A percentile compares a stretch with the other conserved stretches of the same genome.
These are phyloP conservation scores for Macrotis lagotis DNA, from an alignment of 2,113 vertebrate genomes.

Conservation along the genomic window DNA sequence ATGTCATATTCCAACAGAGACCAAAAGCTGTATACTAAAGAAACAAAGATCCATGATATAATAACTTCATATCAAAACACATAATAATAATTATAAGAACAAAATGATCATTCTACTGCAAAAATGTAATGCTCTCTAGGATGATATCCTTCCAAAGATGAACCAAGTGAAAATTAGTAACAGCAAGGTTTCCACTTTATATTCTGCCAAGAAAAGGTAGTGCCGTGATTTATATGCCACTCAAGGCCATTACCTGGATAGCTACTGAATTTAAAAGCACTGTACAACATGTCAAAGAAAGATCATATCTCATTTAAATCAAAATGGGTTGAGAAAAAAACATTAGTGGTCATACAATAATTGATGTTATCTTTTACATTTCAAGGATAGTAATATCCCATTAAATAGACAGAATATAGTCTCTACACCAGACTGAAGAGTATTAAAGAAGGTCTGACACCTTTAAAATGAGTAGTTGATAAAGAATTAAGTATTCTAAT, in stretches of 20 bases:
- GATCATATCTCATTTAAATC: constrained; percentile 63
- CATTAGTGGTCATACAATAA: constrained; percentile 53
- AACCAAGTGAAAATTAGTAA: constrained; percentile 31
- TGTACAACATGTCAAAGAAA: constrained; percentile 57
- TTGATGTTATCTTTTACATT: constrained; percentile 71
- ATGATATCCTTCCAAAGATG: constrained; percentile 10
- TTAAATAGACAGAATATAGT: constrained; percentile 34
- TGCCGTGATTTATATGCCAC: constrained; percentile 59
- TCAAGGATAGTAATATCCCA: constrained; percentile 65
- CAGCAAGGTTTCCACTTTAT: constrained; percentile 33
- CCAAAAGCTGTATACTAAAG: neutral
- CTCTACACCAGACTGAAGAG: neutral
- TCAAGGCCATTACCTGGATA: constrained; percentile 66
- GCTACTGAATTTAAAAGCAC: constrained; percentile 67
- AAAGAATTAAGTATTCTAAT: neutral
- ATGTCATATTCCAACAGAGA: neutral
- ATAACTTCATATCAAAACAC: neutral
- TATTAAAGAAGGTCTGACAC: neutral
- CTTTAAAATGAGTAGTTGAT: neutral
- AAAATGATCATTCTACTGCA: constrained; percentile 25
- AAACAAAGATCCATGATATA: neutral
- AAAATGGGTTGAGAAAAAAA: constrained; percentile 53
- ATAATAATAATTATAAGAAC: neutral
- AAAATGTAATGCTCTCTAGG: constrained; percentile 22
- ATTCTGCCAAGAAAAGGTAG: constrained; percentile 51